Evolutionary conservation across 2,888 invertebrate species (phyloP), one percentile per base, ranked within the genome.

Genomic region (Ophioninae sp.): DNA sequence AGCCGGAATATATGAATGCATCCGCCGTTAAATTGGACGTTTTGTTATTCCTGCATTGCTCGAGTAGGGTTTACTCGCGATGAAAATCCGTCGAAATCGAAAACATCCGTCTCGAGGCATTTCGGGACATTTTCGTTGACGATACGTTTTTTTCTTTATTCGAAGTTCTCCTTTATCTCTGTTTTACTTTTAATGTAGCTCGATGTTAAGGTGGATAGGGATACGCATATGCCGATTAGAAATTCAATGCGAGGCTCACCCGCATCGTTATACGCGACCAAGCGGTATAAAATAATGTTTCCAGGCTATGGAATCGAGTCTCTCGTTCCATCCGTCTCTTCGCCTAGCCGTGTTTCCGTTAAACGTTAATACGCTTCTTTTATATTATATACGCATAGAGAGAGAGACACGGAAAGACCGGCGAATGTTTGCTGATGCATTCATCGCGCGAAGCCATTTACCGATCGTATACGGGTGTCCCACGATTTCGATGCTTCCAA

Each of bases 1-100:
- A 84, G 79, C 79, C 65, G 79, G 85, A 87, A 87, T 89, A 90
- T 90, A 88, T 90, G 87, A 90, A 86, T 84, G 84, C 81, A 84
- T 86, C 83, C 75, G 83, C 79, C 77, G 41, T 56, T n/a, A 65
- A 73, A 82, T 79, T 82, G 51, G 37, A 17, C 59, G 61, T 51
- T 67, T 82, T 82, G 64, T 82, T 82, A 30, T 68, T n/a, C 22
- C 59, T 71, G 37, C 13, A 8, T 58, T 61, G 13, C 6, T 2
- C 13, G 30, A 30, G 30, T 7, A 8, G 7, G 20, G 6, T 23
- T 72, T 77, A 30, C 37, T 39, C 56, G 72, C 13, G 17, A 51
- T 61, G 9, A 37, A 71, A 23, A 22, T 56, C 44, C 41, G 51
- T 65, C 74, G 74, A 76, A 76, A 58, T 67, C 17, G 41, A 51